Base-by-base conservation (phyloP, 2,888 invertebrate species). In the Lymantria monacha region DNA sequence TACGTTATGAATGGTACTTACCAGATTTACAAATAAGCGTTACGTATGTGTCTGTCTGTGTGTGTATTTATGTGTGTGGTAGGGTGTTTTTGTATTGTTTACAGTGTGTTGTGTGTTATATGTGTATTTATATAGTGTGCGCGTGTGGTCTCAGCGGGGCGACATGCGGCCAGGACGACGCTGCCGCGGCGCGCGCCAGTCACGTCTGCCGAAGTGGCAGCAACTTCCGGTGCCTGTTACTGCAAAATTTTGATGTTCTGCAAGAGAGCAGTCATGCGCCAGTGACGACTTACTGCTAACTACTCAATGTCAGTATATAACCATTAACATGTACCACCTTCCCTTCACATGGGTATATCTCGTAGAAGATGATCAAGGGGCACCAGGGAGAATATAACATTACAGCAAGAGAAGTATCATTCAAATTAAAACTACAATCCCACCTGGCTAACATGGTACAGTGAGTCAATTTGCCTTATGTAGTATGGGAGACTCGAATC, bases 121-220 rank as follows among this genome's bases (percentile, higher is more conserved):
- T 30, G 22, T 46, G 8, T 40, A 46, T 56, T 42, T 51, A 37
- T 49, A 31, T 51, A 9, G 3, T 10, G 31, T 30, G 12, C 33
- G 33, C 3, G 33, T 33, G 33, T 11, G 41, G 73, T 46, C 63
- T 68, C 74, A 76, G 78, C 62, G 72, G 64, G 69, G 69, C 69
- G 67, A 68, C 72, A 68, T 70, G 72, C 73, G 72, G 67, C 67
- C 66, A 72, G 69, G 78, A 70, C 71, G 65, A 72, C 66, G 75
- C 76, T 68, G 82, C 85, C 87, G 86, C 86, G 81, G 74, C 72
- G 79, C 85, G 87, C 88, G 87, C 87, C 94, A 96, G 96, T 97
- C 97, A 97, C 97, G 97, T 97, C 95, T 97, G 97, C 95, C 97
- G 96, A 94, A 97, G 96, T 87, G 97, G 97, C 93, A 97, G 96